phyloP scores from a whole-genome alignment of 2,797 vertebrate genomes.

The Acanthurus lineatus region DNA sequence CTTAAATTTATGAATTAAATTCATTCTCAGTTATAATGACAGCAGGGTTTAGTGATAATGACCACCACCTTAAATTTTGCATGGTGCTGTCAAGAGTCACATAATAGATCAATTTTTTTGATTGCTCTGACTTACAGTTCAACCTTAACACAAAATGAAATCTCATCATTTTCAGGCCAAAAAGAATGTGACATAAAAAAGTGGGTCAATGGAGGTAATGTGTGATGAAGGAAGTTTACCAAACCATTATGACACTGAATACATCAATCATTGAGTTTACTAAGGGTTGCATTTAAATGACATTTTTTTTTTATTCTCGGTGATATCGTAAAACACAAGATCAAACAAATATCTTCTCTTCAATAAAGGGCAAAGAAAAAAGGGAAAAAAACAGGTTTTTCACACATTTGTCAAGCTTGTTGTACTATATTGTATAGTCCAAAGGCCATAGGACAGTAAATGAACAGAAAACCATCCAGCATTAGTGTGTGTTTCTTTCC shows the following conservation, averaged over 20 bases:
- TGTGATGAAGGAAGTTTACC: background rate
- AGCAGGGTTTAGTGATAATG: background rate
- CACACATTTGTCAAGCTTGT: background rate
- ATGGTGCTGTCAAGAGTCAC: background rate
- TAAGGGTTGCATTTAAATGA: background rate
- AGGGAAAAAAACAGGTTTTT: background rate
- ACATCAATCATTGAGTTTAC: background rate
- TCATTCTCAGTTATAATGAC: background rate
- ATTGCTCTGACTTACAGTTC: background rate
- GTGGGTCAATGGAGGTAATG: background rate
- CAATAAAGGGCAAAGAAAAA: too few species aligned
- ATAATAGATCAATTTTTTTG: background rate
- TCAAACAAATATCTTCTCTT: too few species aligned
- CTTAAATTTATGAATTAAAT: background rate
- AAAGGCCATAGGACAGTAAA: background rate
- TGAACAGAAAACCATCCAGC: background rate
- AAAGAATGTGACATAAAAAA: background rate
- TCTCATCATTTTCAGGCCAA: background rate
- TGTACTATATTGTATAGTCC: background rate
- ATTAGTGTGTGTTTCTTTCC: background rate
- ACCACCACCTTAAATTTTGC: background rate
- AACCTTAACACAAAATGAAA: background rate
- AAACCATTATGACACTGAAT: background rate
- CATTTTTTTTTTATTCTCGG: too few species aligned
- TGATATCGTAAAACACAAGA: too few species aligned